Evolutionary conservation across 2,797 vertebrate species (phyloP), one percentile per base, ranked within the genome.

Genomic region (Rhinatrema bivittatum): DNA sequence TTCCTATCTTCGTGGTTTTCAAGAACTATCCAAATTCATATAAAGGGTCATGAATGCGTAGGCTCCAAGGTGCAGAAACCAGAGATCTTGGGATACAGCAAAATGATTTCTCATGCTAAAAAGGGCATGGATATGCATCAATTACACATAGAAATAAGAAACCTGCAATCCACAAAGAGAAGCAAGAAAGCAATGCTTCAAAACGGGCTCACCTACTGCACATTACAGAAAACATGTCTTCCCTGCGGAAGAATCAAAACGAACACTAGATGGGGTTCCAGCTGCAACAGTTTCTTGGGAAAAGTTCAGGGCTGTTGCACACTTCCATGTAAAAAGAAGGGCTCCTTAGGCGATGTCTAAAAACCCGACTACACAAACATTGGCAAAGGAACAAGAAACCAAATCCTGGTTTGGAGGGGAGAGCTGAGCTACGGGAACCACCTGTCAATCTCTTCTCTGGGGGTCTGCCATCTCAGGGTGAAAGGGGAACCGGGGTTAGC

Each of bases 221-320:
- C 45, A 48, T 42, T 60, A 41, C 45, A 35, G 53, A 60, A 62
- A 47, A 73, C 56, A 75, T 36, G 42, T 62, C 59, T 60, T 58
- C 62, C 71, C 72, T 66, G 36, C 20, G 62, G 79, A 72, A 58
- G 65, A 70, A 78, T 75, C 76, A 77, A 75, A 88, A 72, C 62
- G 88, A 94, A 95, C 91, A 87, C 89, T 92, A 94, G 91, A 91
- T 93, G 91, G 91, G 87, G 88, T 87, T 83, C 89, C 86, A 87
- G 86, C 82, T 84, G 85, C 87, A 82, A 87, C 78, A 80, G 76
- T 80, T 82, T 81, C 78, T 78, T 79, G 74, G 76, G 65, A 78
- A 78, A 82, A 81, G 74, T 79, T 74, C 65, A 77, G 78, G 79
- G 86, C 77, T 79, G 76, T 81, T 84, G 79, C 84, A 79, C 78